These are phyloP conservation scores for Chaetops frenatus DNA, from an alignment of 2,113 vertebrate genomes.

Conservation along the genomic window DNA sequence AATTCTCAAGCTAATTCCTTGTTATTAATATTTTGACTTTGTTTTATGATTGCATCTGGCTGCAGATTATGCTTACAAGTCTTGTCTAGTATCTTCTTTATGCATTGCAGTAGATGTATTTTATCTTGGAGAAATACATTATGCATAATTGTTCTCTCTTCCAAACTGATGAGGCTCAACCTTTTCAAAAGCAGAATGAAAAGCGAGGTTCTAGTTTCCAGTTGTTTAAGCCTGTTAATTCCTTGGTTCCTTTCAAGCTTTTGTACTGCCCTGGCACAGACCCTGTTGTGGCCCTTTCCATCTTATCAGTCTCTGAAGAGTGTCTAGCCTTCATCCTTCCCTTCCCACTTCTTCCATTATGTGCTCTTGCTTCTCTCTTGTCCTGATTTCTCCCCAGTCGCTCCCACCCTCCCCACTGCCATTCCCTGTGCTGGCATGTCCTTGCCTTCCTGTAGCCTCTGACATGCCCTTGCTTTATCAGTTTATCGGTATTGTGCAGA, in stretches of 20 bases:
- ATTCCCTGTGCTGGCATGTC: background rate
- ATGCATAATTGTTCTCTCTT: background rate
- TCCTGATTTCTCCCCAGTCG: background rate
- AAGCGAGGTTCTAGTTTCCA: background rate
- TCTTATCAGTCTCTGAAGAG: background rate
- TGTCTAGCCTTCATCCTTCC: background rate
- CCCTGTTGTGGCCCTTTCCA: background rate
- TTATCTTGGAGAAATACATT: background rate
- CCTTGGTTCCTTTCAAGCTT: background rate
- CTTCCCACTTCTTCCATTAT: background rate
- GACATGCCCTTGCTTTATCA: background rate
- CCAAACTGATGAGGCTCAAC: background rate
- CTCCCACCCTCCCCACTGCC: background rate
- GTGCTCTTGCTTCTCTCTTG: background rate
- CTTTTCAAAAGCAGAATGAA: background rate
- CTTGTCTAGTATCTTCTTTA: background rate
- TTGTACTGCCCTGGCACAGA: background rate
- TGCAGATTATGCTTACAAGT: background rate
- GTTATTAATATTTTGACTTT: conserved; percentile 25
- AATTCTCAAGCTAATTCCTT: background rate
- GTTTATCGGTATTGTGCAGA: background rate
- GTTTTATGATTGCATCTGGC: conserved; percentile 19
- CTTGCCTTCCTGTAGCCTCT: background rate
- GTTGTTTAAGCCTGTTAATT: background rate
- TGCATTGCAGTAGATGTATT: background rate